Percentiles rank a stretch among this genome's conserved stretches.
These are phyloP conservation scores for Cyanocitta stelleri DNA, from an alignment of 2,113 vertebrate species.

Conservation along the genomic window DNA sequence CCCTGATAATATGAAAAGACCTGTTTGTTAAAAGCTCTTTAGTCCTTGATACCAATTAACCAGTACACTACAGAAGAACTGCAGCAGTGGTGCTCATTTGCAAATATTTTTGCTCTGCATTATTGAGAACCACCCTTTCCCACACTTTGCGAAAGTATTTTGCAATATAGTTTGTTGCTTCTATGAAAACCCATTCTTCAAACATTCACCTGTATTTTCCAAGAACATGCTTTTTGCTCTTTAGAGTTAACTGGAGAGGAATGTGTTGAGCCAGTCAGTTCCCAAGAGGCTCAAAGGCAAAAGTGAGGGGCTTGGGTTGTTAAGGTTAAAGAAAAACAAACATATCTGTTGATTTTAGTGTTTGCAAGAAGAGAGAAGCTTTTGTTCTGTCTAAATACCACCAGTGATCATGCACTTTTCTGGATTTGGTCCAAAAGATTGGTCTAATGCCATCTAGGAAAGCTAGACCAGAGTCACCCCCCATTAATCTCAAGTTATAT, in stretches of 20 bases:
- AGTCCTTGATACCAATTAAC: background rate
- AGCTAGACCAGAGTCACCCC: background rate
- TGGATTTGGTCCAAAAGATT: background rate
- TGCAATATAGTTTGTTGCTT: background rate
- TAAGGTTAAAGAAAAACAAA: background rate
- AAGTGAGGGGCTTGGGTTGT: background rate
- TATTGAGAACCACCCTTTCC: background rate
- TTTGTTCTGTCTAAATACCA: background rate
- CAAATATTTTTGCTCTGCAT: background rate
- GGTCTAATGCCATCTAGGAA: background rate
- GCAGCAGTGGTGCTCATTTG: background rate
- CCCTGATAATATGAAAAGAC: background rate
- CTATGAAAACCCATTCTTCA: background rate
- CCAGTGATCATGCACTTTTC: background rate
- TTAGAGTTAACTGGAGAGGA: background rate
- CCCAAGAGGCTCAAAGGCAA: background rate
- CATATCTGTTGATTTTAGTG: background rate
- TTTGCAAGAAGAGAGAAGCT: background rate
- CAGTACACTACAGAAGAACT: background rate
- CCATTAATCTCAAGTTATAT: background rate
- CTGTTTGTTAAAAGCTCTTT: background rate
- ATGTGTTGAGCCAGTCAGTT: background rate
- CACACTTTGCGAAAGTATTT: background rate
- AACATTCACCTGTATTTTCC: background rate
- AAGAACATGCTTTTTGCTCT: background rate